Evolutionary conservation across 2,888 invertebrate species (phyloP).

Genomic region (Barypeithes pellucidus): DNA sequence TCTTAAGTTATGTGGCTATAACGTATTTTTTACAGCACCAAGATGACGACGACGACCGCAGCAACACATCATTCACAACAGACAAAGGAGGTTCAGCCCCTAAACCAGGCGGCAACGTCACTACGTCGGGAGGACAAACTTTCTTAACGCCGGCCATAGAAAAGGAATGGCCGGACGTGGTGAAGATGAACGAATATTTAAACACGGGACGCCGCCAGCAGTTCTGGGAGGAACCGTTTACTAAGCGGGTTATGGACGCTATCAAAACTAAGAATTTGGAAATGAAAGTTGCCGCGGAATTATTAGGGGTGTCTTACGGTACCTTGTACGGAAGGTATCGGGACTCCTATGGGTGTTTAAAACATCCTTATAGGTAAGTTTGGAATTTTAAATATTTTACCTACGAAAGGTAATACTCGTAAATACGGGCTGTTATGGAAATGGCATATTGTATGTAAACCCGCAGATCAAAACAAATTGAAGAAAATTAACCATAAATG

Average conservation of each 20-base stretch:
- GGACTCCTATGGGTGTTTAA: slow-evolving; percentile 91
- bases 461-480: no score
- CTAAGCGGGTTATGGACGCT: slow-evolving; percentile 90
- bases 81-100: slow-evolving; percentile 45
- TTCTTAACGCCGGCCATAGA: slow-evolving; percentile 68
- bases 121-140: slow-evolving; percentile 61
- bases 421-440: no score
- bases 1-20: background rate
- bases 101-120: slow-evolving; percentile 57
- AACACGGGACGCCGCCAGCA: slow-evolving; percentile 90
- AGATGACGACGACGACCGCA: slow-evolving; percentile 63
- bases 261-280: slow-evolving; percentile 92
- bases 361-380: slow-evolving; percentile 86
- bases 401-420: no score
- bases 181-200: slow-evolving; percentile 90
- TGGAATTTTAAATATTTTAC: no score
- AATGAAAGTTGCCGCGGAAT: slow-evolving; percentile 94
- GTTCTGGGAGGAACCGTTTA: slow-evolving; percentile 95
- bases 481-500: no score
- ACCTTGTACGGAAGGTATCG: slow-evolving; percentile 92
- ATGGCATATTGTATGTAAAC: no score
- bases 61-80: slow-evolving; percentile 60
- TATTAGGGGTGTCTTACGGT: slow-evolving; percentile 92
- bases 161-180: slow-evolving; percentile 78
- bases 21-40: slow-evolving; percentile 43